These are phyloP conservation scores for Laspeyria flexula DNA, from an alignment of 2,888 invertebrate genomes.

Conservation along the genomic window DNA sequence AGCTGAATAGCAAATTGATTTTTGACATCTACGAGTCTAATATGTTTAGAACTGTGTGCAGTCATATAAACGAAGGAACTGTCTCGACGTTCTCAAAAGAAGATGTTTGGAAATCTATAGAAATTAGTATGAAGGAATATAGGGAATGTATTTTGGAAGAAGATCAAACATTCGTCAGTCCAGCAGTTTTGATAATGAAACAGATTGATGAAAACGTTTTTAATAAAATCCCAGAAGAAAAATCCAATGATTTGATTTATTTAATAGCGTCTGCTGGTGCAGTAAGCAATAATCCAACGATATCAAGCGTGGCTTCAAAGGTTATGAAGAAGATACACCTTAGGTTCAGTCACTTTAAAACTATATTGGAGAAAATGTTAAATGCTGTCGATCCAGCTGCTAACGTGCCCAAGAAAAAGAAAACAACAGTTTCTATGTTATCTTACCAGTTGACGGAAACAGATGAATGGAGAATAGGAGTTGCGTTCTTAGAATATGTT, in stretches of 20 bases:
- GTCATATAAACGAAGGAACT: conserved; percentile 84
- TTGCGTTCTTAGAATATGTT: conserved; percentile 92
- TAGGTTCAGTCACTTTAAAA: conserved; percentile 86
- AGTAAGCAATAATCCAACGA: conserved; percentile 85
- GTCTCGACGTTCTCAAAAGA: conserved; percentile 70
- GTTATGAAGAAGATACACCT: conserved; percentile 89
- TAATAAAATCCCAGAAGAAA: conserved; percentile 73
- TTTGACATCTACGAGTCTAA: conserved; percentile 83
- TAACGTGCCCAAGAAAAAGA: conserved; percentile 70
- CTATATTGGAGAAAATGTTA: conserved; percentile 87
- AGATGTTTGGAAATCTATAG: conserved; percentile 86
- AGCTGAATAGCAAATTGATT: conserved; percentile 53
- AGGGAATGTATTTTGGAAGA: conserved; percentile 74
- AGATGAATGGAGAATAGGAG: conserved; percentile 91
- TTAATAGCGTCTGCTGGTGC: conserved; percentile 85
- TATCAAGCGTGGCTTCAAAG: conserved; percentile 87
- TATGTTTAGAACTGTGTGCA: conserved; percentile 83
- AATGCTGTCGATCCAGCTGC: conserved; percentile 74
- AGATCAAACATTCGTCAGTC: conserved; percentile 64
- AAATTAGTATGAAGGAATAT: conserved; percentile 82
- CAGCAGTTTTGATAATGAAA: conserved; percentile 83
- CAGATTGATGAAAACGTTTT: conserved; percentile 86
- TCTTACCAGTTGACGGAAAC: conserved; percentile 88
- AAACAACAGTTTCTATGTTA: conserved; percentile 74
- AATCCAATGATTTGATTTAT: conserved; percentile 79